Base-by-base conservation (phyloP, 2,888 invertebrate species). In the Pseudeuparius sepicola region DNA sequence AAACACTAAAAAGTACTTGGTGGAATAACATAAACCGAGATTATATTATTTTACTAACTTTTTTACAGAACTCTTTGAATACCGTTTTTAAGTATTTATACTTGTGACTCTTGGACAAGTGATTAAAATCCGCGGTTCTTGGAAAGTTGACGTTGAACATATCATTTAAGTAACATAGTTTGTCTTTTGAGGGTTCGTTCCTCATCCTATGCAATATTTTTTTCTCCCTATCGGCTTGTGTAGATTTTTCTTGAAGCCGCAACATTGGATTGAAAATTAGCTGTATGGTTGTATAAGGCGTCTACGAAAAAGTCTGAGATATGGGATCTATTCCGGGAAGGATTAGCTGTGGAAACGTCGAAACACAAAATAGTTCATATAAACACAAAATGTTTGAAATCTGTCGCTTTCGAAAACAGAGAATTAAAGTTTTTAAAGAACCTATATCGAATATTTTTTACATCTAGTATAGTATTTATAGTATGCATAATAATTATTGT, bases 141-240 rank as follows among this genome's bases (percentile, higher is more conserved):
- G 52, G 41, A 36, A 69, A 70, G 33, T 61, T 56, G 0, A 70
- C 64, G 34, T 64, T 60, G 40, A 72, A 67, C 3, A 67, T 54
- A 17, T 61, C 53, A 53, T 73, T 73, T 2, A 73, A 46, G 2
- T 59, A 50, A 42, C 66, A 67, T 0, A 69, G 51, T 12, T 59
- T 52, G n/a, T 62, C 50, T 2, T 57, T 42, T n/a, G 59, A 40
- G n/a, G 57, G 39, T 13, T 57, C 50, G 2, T 51, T 50, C n/a
- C 53, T 48, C 11, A 67, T 50, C 3, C 52, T 45, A 9, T 46
- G 35, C 2, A 51, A 34, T 3, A 71, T 44, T 36, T 57, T 63
- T 4, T 56, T 49, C 47, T 67, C 59, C 32, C 64, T 54, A 12
- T 66, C 61, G 16, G 55, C 49, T 1, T 46, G 27, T 0, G 56